Evolutionary conservation across 2,797 vertebrate genomes (phyloP).

Genomic region (Lacerta agilis): DNA sequence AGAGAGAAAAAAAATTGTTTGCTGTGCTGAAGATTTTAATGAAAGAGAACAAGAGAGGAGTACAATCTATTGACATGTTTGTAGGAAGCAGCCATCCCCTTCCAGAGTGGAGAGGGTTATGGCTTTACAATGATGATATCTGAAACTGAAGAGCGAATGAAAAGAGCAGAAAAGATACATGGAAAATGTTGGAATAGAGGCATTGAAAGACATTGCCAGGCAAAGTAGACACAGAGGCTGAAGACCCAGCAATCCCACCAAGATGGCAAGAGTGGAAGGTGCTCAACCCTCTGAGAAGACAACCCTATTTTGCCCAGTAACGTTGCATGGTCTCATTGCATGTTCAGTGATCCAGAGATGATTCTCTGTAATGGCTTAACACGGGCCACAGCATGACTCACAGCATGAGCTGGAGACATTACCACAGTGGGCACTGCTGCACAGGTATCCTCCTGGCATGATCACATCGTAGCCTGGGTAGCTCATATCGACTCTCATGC

Average conservation of each 20-base stretch:
- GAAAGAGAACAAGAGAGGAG: background rate
- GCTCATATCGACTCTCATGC: background rate
- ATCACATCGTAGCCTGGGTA: too few relatives aligned
- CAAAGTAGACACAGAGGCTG: background rate
- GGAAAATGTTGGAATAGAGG: background rate
- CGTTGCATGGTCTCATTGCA: too few relatives aligned
- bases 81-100: background rate
- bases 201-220: background rate
- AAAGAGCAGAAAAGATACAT: background rate
- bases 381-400: background rate
- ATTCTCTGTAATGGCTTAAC: background rate
- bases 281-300: background rate
- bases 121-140: background rate
- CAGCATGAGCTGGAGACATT: background rate
- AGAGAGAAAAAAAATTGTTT: background rate
- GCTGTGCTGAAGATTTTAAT: background rate
- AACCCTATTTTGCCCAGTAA: background rate
- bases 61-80: too few relatives aligned
- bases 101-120: too few relatives aligned
- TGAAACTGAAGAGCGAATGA: background rate
- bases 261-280: background rate
- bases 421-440: background rate
- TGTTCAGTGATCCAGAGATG: too few relatives aligned
- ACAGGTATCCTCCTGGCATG: too few relatives aligned
- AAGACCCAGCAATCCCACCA: background rate